phyloP scores from a whole-genome alignment of 2,888 invertebrate species.

The Troglohyphantes excavatus region DNA sequence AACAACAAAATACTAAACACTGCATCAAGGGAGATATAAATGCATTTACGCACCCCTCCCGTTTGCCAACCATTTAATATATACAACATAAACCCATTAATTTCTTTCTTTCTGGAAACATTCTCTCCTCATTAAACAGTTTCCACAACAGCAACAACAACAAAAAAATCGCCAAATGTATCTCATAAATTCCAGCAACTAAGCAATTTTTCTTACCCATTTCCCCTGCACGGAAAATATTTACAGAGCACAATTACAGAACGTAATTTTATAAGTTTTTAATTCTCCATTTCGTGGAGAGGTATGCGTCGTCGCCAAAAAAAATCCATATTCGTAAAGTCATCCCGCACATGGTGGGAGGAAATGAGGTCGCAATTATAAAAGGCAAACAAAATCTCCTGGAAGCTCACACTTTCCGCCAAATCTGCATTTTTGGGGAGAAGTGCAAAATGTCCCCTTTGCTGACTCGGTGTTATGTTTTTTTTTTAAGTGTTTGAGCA shows the following conservation, averaged over 20 bases:
- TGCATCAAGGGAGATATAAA: neutral
- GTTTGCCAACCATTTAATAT: neutral
- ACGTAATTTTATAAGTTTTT: constrained; percentile 48
- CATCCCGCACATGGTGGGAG: neutral
- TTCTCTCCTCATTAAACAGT: neutral
- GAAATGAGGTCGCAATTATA: constrained; percentile 43
- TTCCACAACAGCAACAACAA: neutral
- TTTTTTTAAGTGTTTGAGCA: neutral
- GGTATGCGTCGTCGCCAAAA: neutral
- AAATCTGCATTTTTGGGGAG: constrained; percentile 51
- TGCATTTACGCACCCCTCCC: neutral
- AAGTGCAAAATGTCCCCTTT: constrained; percentile 19
- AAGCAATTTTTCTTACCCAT: constrained; percentile 28
- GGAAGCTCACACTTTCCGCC: constrained; percentile 19
- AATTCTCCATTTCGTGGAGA: constrained; percentile 33
- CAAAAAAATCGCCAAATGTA: neutral
- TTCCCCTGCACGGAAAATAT: constrained; percentile 6
- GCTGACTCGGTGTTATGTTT: constrained; percentile 41
- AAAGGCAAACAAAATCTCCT: constrained; percentile 40
- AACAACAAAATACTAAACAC: too few species aligned
- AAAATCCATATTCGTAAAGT: constrained; percentile 21
- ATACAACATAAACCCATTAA: neutral
- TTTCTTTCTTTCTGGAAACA: neutral
- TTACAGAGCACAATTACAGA: constrained; percentile 32
- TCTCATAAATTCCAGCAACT: neutral